Evolutionary conservation across 53 echinoderm and acorn worm genomes (phyloP), one percentile per base, ranked within the genome.

Genomic region (Echinometra lucunter): DNA sequence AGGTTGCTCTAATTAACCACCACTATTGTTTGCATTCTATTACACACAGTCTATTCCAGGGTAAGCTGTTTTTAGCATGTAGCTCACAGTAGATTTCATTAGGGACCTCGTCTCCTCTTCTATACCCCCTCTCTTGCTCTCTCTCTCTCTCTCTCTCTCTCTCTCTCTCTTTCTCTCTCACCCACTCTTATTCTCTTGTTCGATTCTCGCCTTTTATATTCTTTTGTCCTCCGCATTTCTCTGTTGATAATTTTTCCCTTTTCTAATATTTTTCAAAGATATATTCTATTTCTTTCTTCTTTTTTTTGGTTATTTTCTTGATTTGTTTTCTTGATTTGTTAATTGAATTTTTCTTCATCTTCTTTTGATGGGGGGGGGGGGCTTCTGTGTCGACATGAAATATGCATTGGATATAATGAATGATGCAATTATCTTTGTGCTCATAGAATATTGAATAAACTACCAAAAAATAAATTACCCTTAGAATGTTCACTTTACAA

Each of bases 11-110:
- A 85, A 85, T 85, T 85, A 85, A 49, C 85, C 28, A 47, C 49
- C 6, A 78, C 42, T 28, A 11, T 85, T 85, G 30, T 85, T 85
- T 85, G 49, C 85, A 47, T 85, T n/a, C 28, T 78, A 69, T 42
- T 40, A 44, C 81, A 81, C 81, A 81, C 38, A 21, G 17, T 81
- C 6, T 85, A 49, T 49, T 38, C 42, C 78, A 78, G 17, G 78
- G 47, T 85, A 15, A 23, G 44, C 40, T 44, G 44, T 44, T 44
- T 44, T 23, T 44, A 44, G 42, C 44, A 44, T 81, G 44, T 0
- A 81, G 6, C 80, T 23, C 44, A 32, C 32, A 13, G 56, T 88
- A 35, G 21, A 45, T 85, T 47, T 49, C 53, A 49, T 85, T 49
- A 16, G n/a, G 2, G 28, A 37, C 17, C n/a, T 58, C 89, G 27